Evolutionary conservation across 1,140 invertebrate species (phyloP), one percentile per base, ranked within the genome.

Genomic region (Pogonomyrmex californicus): DNA sequence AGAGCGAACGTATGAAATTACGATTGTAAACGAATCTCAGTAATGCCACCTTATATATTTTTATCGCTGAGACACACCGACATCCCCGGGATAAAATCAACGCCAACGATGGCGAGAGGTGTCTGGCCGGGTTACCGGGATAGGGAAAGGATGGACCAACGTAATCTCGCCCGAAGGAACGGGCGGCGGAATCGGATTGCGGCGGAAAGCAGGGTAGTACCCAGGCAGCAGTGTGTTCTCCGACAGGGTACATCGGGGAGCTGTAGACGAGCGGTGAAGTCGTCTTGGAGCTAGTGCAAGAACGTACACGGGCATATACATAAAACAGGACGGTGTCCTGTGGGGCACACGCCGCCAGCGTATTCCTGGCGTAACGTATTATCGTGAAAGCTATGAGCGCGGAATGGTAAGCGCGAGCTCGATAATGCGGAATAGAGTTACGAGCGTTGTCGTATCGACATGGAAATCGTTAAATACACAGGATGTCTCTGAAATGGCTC

Each of bases 151-250:
- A 77, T 81, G 89, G 90, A 87, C 82, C 86, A 66, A 87, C 88
- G 90, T 88, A 91, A 91, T 91, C 88, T 91, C 76, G 62, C 90
- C 85, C 78, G 88, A 88, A 91, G 85, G 88, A 90, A 88, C 87
- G 88, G 76, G 58, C 49, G 86, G 86, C 30, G 82, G 86, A 92
- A 90, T 92, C 88, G 86, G 88, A 90, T 92, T 91, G 88, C 83
- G 73, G 82, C 88, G 60, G 47, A 81, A 73, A 85, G 75, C 71
- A 71, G 63, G 71, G 51, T 70, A 85, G 79, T 38, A 47, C 36
- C 10, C 68, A 54, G 30, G 60, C 47, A 58, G 86, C 66, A 78
- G 82, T 85, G 82, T 85, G 75, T 85, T 85, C 75, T 85, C 82
- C 82, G 75, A 85, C 70, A 85, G 73, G 73, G 75, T 76, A 78